phyloP scores from a whole-genome alignment of 2,888 invertebrate species.

The Agonum fuliginosum region DNA sequence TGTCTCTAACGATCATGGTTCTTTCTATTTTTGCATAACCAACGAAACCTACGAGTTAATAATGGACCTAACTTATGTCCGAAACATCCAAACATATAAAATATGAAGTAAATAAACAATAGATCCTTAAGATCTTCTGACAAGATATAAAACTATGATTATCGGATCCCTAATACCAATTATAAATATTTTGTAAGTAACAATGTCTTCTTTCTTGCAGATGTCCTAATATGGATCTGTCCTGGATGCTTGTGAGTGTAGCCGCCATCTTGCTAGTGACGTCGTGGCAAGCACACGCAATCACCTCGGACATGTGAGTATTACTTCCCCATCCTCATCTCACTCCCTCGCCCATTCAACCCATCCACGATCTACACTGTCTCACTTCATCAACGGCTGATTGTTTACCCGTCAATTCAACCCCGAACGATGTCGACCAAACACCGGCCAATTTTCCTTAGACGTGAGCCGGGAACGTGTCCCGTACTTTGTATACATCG shows the following conservation, averaged over 20 bases:
- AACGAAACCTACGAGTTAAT: too few species aligned
- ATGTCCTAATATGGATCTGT: constrained; percentile 95
- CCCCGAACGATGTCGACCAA: too few species aligned
- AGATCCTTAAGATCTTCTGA: too few species aligned
- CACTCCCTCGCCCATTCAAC: not conserved
- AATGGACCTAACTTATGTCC: too few species aligned
- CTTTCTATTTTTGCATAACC: too few species aligned
- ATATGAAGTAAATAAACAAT: too few species aligned
- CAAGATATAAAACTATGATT: too few species aligned
- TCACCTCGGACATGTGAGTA: constrained; percentile 77
- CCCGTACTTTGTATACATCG: not conserved
- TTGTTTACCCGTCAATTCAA: constrained; percentile 10
- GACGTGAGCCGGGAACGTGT: not conserved
- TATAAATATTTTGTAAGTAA: not conserved
- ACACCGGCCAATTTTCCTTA: not conserved
- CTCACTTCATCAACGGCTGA: constrained; percentile 6
- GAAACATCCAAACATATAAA: too few species aligned
- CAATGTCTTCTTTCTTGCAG: constrained; percentile 76
- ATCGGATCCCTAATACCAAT: not conserved
- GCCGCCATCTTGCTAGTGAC: constrained; percentile 79
- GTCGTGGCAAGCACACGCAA: constrained; percentile 74
- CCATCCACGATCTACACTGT: not conserved
- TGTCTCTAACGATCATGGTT: too few species aligned
- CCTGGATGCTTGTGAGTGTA: constrained; percentile 86
- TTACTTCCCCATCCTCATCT: too few species aligned